phyloP scores from a whole-genome alignment of 2,797 vertebrate genomes.

The Gallinago stenura region DNA sequence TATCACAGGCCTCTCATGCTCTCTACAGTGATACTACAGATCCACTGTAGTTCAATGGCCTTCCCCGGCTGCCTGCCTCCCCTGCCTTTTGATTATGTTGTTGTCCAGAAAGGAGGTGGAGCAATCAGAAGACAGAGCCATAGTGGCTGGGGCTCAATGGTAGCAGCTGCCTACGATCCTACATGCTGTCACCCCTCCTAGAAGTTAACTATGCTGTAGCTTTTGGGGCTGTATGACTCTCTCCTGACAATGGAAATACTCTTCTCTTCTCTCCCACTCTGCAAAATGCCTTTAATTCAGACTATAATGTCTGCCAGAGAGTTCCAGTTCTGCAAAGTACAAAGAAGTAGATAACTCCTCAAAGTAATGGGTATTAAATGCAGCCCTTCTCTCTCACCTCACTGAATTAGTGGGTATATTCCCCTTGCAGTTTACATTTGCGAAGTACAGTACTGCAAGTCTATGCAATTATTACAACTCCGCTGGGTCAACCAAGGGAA shows the following conservation, averaged over 20 bases:
- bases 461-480: neutral
- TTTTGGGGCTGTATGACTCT: neutral
- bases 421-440: neutral
- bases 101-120: neutral
- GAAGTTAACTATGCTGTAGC: neutral
- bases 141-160: neutral
- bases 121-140: accelerated
- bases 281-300: neutral
- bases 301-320: neutral
- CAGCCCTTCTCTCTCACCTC: neutral
- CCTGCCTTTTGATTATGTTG: neutral
- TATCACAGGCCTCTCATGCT: neutral
- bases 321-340: neutral
- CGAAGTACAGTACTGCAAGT: neutral
- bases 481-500: slow-evolving; percentile 21
- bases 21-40: neutral
- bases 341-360: neutral
- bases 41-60: accelerated
- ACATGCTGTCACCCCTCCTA: neutral
- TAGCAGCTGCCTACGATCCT: neutral
- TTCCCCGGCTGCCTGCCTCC: neutral
- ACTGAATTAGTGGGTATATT: neutral
- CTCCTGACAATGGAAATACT: neutral
- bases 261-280: neutral
- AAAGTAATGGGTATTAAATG: neutral